Base-by-base conservation (phyloP, 1,140 invertebrate species). In the Centruroides vittatus region DNA sequence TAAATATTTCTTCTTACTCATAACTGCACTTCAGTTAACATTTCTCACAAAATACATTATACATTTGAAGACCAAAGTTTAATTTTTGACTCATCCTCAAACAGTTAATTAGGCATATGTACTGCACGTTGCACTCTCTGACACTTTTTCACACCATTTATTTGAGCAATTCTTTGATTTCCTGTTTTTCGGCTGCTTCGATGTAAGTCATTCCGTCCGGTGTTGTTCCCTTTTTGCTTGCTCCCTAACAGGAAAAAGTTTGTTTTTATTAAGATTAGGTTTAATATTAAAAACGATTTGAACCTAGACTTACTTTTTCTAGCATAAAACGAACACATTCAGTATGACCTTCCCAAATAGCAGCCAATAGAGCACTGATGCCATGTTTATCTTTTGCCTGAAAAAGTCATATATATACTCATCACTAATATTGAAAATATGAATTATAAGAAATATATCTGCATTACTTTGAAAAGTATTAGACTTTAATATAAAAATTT, bases 331-430 rank as follows among this genome's bases (percentile, higher is more conserved):
- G 85, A 34, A 96, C 91, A 78, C 90, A 93, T 59, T 85, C 82
- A 57, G 85, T 90, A 71, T 97, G 93, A 55, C 90, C 91, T 78
- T 97, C 93, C 89, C 89, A 97, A 69, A 96, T 92, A 62, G 93
- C 93, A 65, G 92, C 89, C 66, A 96, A 73, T 49, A 97, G 77
- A 34, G 90, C 85, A 60, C 86, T 91, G 64, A 97, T 95, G 7
- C 90, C 92, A 81, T 94, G 89, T 76, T 93, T 93, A 73, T 97
- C 93, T 73, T 82, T 82, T 58, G 84, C 83, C 87, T 91, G 69
- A 10, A 72, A 70, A 78, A 74, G 66, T 68, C 47, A 64, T 67
- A 62, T 57, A 60, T n/a, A n/a, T n/a, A n/a, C n/a, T n/a, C n/a
- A n/a, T n/a, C n/a, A n/a, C n/a, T n/a, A n/a, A n/a, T n/a, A n/a